A percentile compares a stretch with the other conserved stretches of the same genome.
Conservation (phyloP, 2,888 invertebrate genomes). For the Melinaea marsaeus region DNA sequence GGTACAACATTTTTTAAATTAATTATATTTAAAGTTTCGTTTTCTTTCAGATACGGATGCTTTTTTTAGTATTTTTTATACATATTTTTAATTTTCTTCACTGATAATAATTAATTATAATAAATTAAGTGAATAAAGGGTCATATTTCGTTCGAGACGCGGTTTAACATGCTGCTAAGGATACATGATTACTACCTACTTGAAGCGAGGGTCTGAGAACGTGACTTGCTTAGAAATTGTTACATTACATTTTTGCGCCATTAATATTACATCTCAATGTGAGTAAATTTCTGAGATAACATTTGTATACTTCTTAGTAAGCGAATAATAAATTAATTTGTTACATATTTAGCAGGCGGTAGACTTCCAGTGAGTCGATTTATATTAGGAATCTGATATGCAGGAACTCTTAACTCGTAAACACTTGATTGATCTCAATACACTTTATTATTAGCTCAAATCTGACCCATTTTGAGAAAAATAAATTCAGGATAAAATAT, state of each 20-base stretch:
- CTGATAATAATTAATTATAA: neutral
- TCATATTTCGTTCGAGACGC: neutral
- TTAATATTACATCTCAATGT: conserved; percentile 13
- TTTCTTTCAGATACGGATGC: too few species aligned
- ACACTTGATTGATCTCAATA: neutral
- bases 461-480: conserved; percentile 16
- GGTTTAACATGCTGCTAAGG: conserved; percentile 15
- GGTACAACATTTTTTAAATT: too few species aligned
- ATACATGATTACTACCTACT: conserved; percentile 19
- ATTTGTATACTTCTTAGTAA: neutral
- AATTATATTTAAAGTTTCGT: too few species aligned
- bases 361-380: too few species aligned
- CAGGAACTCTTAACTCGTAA: neutral
- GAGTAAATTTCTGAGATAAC: conserved; percentile 15
- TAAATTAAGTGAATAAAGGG: neutral
- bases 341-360: too few species aligned
- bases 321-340: neutral
- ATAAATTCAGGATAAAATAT: conserved; percentile 20
- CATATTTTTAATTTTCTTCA: neutral
- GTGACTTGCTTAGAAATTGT: conserved; percentile 18
- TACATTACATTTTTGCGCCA: conserved; percentile 17
- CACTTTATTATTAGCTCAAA: conserved; percentile 18
- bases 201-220: conserved; percentile 17
- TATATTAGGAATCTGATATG: too few species aligned
- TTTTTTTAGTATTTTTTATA: neutral